Conservation (phyloP, 1,140 invertebrate genomes). For the Pachypsylla venusta region DNA sequence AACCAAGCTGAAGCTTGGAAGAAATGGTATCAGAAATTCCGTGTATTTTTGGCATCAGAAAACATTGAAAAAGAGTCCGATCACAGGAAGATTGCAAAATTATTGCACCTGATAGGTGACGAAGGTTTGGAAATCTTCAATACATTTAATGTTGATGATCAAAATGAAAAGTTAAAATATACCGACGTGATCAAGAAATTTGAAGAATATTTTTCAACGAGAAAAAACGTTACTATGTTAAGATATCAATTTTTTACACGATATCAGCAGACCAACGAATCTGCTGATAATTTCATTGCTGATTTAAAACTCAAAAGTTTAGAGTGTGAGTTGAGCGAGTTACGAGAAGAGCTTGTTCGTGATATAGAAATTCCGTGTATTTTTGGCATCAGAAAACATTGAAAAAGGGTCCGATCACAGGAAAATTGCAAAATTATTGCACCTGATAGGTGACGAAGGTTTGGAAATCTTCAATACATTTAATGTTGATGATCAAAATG, state of each 20-base stretch:
- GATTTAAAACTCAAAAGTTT: neutral
- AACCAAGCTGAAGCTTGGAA: too few relatives aligned
- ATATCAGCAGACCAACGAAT: neutral
- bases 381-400: too few relatives aligned
- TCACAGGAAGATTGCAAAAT: too few relatives aligned
- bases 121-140: too few relatives aligned
- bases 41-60: too few relatives aligned
- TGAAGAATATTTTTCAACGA: neutral
- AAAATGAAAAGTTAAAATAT: too few relatives aligned
- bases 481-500: neutral
- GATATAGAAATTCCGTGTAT: too few relatives aligned
- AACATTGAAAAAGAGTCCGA: too few relatives aligned
- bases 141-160: too few relatives aligned
- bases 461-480: neutral
- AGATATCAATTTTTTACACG: neutral
- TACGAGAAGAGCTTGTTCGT: neutral
- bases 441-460: neutral
- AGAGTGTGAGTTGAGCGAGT: neutral
- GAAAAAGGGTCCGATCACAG: neutral
- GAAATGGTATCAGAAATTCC: too few relatives aligned
- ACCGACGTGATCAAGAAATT: neutral
- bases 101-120: too few relatives aligned
- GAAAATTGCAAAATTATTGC: neutral
- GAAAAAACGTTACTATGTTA: neutral
- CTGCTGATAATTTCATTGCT: neutral